phyloP scores from a whole-genome alignment of 2,888 invertebrate genomes.

The Spisula solida region DNA sequence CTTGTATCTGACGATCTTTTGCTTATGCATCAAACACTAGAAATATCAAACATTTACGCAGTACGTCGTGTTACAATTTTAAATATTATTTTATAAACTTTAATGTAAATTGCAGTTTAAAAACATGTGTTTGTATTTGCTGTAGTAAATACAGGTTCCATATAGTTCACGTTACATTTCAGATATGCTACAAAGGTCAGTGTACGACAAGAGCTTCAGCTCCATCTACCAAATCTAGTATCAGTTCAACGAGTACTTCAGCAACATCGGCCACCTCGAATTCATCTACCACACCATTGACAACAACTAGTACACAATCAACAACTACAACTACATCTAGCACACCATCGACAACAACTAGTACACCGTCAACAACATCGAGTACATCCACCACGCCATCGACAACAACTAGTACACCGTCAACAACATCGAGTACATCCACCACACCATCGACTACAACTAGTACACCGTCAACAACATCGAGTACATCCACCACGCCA shows the following conservation, averaged over 20 bases:
- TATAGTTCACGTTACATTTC: neutral
- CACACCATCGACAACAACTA: no score
- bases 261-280: neutral
- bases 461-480: no score
- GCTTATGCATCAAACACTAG: no score
- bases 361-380: no score
- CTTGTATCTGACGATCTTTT: no score
- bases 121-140: no score
- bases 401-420: neutral
- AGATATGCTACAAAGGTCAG: constrained; percentile 26
- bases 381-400: neutral
- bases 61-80: no score
- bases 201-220: neutral
- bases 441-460: neutral
- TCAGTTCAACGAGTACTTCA: neutral
- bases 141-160: neutral
- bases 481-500: no score
- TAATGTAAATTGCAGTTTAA: no score
- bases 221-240: neutral
- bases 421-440: neutral
- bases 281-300: neutral
- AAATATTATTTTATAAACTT: no score
- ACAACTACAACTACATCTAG: neutral
- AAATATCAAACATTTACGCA: no score
- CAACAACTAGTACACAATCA: neutral